Evolutionary conservation across 1,140 invertebrate species (phyloP).

Genomic region (Littorina saxatilis): DNA sequence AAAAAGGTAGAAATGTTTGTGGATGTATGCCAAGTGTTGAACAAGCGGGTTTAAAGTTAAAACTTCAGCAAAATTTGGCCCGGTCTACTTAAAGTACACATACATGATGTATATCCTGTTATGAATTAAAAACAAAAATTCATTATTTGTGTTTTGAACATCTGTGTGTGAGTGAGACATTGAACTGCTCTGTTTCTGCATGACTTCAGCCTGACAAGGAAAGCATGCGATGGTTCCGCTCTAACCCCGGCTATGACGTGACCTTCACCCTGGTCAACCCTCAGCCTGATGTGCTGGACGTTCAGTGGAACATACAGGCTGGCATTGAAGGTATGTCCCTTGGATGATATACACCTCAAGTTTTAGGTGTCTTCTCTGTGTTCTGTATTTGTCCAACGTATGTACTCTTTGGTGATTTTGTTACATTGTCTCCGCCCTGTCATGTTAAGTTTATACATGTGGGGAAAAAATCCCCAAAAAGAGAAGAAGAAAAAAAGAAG

Average conservation of each 20-base stretch:
- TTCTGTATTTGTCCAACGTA: neutral
- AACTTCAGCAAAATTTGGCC: too few relatives aligned
- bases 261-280: constrained; percentile 87
- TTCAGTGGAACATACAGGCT: constrained; percentile 83
- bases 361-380: neutral
- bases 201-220: constrained; percentile 69
- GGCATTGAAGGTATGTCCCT: constrained; percentile 79
- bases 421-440: neutral
- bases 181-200: too few relatives aligned
- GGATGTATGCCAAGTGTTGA: too few relatives aligned
- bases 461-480: too few relatives aligned
- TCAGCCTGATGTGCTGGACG: constrained; percentile 82
- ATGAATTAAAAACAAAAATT: too few relatives aligned
- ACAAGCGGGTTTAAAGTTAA: too few relatives aligned
- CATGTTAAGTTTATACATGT: neutral
- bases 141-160: too few relatives aligned
- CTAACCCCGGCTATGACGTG: constrained; percentile 82
- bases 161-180: too few relatives aligned
- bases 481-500: too few relatives aligned
- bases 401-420: neutral
- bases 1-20: too few relatives aligned
- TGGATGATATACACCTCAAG: neutral
- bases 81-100: too few relatives aligned
- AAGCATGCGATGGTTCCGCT: constrained; percentile 70
- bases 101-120: too few relatives aligned